phyloP scores from a whole-genome alignment of 2,113 vertebrate species.

The Mus spicilegus region DNA sequence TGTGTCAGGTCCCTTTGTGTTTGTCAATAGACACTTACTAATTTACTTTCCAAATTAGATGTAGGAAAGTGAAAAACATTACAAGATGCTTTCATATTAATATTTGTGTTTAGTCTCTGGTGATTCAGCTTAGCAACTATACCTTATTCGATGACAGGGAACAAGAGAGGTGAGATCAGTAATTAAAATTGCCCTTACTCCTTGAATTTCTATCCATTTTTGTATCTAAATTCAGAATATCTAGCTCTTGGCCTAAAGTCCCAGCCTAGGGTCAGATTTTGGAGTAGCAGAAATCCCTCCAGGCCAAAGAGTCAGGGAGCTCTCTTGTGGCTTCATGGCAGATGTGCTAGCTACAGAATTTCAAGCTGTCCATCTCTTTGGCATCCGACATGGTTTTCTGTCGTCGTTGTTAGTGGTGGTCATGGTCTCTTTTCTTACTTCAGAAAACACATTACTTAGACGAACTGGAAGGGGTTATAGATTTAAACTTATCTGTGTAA shows the following conservation, averaged over 20 bases:
- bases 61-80: background rate
- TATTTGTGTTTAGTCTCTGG: background rate
- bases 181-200: background rate
- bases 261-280: background rate
- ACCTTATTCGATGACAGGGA: background rate
- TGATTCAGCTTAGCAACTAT: background rate
- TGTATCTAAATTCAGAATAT: background rate
- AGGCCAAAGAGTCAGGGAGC: background rate
- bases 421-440: background rate
- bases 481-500: background rate
- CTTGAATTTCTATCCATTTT: background rate
- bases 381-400: background rate
- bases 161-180: background rate
- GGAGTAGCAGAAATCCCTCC: background rate
- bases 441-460: background rate
- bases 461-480: background rate
- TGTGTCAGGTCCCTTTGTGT: background rate
- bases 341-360: background rate
- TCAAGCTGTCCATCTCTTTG: background rate
- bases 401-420: background rate
- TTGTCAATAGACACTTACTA: background rate
- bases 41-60: constrained; percentile 31
- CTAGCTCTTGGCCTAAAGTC: background rate
- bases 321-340: background rate
- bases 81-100: background rate